Evolutionary conservation across 2,888 invertebrate genomes (phyloP).

Genomic region (Cybosia mesomella): DNA sequence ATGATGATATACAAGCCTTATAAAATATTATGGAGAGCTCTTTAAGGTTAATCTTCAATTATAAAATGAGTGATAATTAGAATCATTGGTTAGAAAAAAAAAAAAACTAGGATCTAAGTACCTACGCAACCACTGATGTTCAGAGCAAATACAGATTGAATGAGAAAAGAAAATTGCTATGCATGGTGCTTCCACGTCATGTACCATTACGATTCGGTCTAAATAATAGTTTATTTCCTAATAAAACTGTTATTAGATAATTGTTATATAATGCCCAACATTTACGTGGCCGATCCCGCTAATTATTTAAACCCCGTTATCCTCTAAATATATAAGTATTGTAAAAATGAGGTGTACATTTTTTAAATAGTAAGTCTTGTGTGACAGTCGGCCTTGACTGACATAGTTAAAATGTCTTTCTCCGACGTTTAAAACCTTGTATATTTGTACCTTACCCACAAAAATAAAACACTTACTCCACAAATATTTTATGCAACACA

Average conservation of each 20-base stretch:
- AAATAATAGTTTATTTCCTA: too few species aligned
- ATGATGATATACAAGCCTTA: too few species aligned
- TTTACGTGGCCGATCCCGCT: not conserved
- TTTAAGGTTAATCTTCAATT: too few species aligned
- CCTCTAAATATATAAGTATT: not conserved
- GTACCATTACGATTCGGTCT: too few species aligned
- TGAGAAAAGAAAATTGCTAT: too few species aligned
- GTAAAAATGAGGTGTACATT: not conserved
- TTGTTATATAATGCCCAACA: not conserved
- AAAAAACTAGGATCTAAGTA: too few species aligned
- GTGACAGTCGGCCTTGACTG: constrained; percentile 44
- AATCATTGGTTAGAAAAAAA: too few species aligned
- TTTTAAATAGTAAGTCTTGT: not conserved
- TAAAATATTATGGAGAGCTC: too few species aligned
- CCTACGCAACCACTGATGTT: too few species aligned
- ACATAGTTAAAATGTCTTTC: constrained; percentile 38
- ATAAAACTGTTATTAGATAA: not conserved
- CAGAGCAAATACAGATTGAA: too few species aligned
- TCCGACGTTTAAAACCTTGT: constrained; percentile 15
- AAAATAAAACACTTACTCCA: not conserved
- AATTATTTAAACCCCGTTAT: not conserved
- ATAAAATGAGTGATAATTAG: too few species aligned
- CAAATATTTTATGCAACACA: not conserved
- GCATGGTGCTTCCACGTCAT: too few species aligned
- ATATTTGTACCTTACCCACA: not conserved